Percentiles rank a stretch among this genome's conserved stretches.
Evolutionary conservation across 1,140 invertebrate genomes (phyloP).

Genomic region (Lordiphosa clarofinis): DNA sequence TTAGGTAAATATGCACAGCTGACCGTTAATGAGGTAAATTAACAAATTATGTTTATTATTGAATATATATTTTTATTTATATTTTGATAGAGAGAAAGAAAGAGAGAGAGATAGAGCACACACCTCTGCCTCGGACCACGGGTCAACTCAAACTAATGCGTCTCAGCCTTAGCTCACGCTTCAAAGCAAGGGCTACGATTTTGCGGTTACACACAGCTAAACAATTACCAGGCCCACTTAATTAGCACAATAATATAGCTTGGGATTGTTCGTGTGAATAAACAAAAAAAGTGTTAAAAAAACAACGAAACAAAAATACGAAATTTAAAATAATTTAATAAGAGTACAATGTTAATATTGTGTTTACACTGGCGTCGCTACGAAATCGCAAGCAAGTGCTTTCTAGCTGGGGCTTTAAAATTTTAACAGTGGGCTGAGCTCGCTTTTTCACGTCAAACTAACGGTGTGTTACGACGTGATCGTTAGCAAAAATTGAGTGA

Average conservation of each 20-base stretch:
- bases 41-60: constrained; percentile 19
- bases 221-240: no score
- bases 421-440: no score
- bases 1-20: constrained; percentile 67
- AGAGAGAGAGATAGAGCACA: constrained; percentile 14
- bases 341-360: no score
- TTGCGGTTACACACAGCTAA: not conserved
- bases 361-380: no score
- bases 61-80: constrained; percentile 20
- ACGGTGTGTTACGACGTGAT: no score
- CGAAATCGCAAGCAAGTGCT: no score
- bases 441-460: no score
- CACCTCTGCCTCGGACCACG: constrained; percentile 31
- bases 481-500: no score
- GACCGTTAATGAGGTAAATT: constrained; percentile 55
- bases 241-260: no score
- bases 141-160: constrained; percentile 34
- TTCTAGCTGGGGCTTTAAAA: no score
- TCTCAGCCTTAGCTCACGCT: constrained; percentile 16
- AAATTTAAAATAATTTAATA: constrained; percentile 2
- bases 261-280: no score
- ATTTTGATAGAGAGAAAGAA: constrained; percentile 1
- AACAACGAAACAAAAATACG: not conserved
- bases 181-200: constrained; percentile 16
- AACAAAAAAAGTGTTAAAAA: no score